These are phyloP conservation scores for Pseudochirops cupreus DNA, from an alignment of 2,797 vertebrate genomes.

Conservation along the genomic window DNA sequence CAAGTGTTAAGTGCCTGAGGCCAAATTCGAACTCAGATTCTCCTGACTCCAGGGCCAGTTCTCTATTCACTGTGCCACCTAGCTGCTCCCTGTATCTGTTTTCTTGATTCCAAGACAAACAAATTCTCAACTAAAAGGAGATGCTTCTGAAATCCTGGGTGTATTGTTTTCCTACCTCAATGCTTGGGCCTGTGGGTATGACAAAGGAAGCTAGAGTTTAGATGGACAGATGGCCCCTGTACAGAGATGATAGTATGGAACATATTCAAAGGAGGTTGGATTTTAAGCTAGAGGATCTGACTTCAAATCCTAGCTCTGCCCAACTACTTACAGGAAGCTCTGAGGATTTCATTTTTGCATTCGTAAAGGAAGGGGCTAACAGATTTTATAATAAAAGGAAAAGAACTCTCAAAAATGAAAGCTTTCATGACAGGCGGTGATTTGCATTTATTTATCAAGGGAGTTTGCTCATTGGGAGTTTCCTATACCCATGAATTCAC, in stretches of 20 bases:
- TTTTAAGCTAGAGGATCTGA: neutral
- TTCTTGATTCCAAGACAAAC: neutral
- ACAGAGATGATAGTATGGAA: neutral
- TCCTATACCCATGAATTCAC: neutral
- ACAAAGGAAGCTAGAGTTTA: neutral
- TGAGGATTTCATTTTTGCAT: neutral
- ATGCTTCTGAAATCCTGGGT: no score
- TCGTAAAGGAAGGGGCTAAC: neutral
- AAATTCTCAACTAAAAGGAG: neutral
- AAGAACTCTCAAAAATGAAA: neutral
- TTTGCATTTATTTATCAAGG: neutral
- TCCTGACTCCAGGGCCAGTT: no score
- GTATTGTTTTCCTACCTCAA: neutral
- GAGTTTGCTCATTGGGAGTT: neutral
- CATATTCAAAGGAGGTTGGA: neutral
- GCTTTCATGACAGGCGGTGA: neutral
- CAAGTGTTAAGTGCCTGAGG: no score
- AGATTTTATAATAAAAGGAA: neutral
- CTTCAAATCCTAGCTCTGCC: neutral
- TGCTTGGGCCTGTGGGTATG: neutral
- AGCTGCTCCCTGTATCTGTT: neutral
- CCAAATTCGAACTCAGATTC: no score
- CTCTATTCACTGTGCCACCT: no score
- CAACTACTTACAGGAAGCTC: neutral
- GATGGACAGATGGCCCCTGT: neutral